Evolutionary conservation across 2,888 invertebrate genomes (phyloP).

Genomic region (Cyrtodaria siliqua): DNA sequence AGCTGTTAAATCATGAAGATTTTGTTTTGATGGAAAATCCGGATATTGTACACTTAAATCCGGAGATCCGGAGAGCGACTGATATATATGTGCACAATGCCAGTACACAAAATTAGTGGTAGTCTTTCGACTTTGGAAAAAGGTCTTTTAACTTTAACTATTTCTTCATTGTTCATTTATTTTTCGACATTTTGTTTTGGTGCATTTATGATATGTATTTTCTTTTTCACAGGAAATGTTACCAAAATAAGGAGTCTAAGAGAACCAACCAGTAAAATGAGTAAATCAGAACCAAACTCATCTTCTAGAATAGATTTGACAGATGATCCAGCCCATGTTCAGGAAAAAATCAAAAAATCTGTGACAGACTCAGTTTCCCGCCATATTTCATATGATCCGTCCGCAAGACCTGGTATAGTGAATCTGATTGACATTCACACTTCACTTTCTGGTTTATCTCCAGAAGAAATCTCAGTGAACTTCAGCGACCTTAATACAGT

Average conservation of each 20-base stretch:
- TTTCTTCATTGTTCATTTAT: no score
- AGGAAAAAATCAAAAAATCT: constrained; percentile 93
- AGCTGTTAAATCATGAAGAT: no score
- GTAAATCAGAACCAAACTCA: constrained; percentile 95
- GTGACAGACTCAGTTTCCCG: constrained; percentile 94
- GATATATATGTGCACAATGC: no score
- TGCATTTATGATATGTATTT: no score
- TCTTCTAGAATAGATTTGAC: constrained; percentile 93
- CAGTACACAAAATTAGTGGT: no score
- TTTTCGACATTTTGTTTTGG: no score
- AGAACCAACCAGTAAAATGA: constrained; percentile 97
- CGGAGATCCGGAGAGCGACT: no score
- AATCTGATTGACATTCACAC: constrained; percentile 95
- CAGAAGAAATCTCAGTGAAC: constrained; percentile 91
- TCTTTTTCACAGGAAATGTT: constrained; percentile 79
- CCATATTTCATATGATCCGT: constrained; percentile 92
- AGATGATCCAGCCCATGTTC: constrained; percentile 91
- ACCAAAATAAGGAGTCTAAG: constrained; percentile 92
- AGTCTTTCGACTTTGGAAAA: no score
- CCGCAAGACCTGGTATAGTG: constrained; percentile 93
- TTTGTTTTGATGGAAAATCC: no score
- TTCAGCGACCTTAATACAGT: constrained; percentile 90
- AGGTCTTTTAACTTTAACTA: no score
- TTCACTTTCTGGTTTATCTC: constrained; percentile 89
- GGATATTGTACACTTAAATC: no score